Evolutionary conservation across 2,113 vertebrate species (phyloP).

Genomic region (Leptobrachium leishanense): DNA sequence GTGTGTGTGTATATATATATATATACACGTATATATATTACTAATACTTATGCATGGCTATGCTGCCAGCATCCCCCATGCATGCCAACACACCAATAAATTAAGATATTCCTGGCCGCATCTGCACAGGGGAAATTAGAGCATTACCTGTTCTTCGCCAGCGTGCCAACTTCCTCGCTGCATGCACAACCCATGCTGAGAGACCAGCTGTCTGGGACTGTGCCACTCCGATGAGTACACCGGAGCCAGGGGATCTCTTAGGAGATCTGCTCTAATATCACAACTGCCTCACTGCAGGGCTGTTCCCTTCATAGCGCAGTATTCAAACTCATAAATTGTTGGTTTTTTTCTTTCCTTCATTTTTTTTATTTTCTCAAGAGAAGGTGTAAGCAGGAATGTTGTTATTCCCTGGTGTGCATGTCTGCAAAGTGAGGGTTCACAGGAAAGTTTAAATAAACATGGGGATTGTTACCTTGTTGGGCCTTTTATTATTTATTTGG

Average conservation of each 20-base stretch:
- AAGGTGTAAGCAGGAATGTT: background rate
- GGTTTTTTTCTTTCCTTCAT: constrained; percentile 45
- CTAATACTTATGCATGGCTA: constrained; percentile 79
- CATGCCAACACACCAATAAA: constrained; percentile 87
- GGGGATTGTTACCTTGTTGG: background rate
- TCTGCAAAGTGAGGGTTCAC: background rate
- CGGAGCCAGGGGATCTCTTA: constrained; percentile 81
- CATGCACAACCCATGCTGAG: constrained; percentile 83
- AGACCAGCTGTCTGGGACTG: constrained; percentile 86
- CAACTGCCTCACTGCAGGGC: constrained; percentile 78
- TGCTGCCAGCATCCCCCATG: constrained; percentile 76
- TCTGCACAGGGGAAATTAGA: constrained; percentile 88
- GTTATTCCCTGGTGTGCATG: background rate
- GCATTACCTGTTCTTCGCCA: constrained; percentile 85
- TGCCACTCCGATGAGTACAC: constrained; percentile 82
- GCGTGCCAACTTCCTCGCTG: constrained; percentile 80
- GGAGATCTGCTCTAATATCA: constrained; percentile 79
- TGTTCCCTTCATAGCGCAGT: constrained; percentile 78
- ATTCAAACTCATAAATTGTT: constrained; percentile 66
- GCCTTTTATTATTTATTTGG: no score
- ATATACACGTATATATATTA: constrained; percentile 42
- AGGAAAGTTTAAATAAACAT: background rate
- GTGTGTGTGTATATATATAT: background rate
- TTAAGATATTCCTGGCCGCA: constrained; percentile 89
- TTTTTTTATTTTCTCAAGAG: background rate